A percentile compares a stretch with the other conserved stretches of the same genome.
Conservation (phyloP, 2,888 invertebrate genomes). For the Sarcophaga rosellei region DNA sequence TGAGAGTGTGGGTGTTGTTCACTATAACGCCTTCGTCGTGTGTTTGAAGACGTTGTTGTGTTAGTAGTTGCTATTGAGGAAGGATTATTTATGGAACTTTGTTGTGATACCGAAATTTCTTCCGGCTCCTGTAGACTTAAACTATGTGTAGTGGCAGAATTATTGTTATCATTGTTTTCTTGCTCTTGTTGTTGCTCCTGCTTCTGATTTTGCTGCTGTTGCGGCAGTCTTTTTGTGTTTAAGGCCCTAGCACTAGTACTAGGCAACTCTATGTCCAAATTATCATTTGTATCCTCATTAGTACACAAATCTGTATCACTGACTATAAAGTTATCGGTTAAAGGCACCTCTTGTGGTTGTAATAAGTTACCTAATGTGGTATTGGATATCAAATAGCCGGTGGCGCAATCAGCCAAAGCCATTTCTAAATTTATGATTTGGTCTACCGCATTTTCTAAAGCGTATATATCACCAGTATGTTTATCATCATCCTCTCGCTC, state of each 20-base stretch:
- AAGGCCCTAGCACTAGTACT: slow-evolving; percentile 76
- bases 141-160: slow-evolving; percentile 38
- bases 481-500: slow-evolving; percentile 66
- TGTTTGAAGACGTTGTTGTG: slow-evolving; percentile 30
- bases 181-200: slow-evolving; percentile 47
- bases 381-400: slow-evolving; percentile 81
- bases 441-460: slow-evolving; percentile 72
- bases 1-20: slow-evolving; percentile 42
- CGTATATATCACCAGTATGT: slow-evolving; percentile 66
- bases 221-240: slow-evolving; percentile 60
- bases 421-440: slow-evolving; percentile 71
- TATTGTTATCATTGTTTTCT: slow-evolving; percentile 44
- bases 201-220: slow-evolving; percentile 23
- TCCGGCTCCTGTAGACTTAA: slow-evolving; percentile 10
- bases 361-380: slow-evolving; percentile 81
- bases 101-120: slow-evolving; percentile 43
- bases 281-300: slow-evolving; percentile 54
- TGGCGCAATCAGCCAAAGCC: slow-evolving; percentile 79
- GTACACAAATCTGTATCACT: slow-evolving; percentile 75
- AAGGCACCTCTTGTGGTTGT: slow-evolving; percentile 80
- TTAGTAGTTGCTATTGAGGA: slow-evolving; percentile 17
- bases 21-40: slow-evolving; percentile 68
- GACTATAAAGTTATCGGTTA: slow-evolving; percentile 81
- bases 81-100: slow-evolving; percentile 55
- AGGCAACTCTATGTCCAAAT: slow-evolving; percentile 72